Evolutionary conservation across 2,888 invertebrate species (phyloP), one percentile per base, ranked within the genome.

Genomic region (Drosophila infuscata): DNA sequence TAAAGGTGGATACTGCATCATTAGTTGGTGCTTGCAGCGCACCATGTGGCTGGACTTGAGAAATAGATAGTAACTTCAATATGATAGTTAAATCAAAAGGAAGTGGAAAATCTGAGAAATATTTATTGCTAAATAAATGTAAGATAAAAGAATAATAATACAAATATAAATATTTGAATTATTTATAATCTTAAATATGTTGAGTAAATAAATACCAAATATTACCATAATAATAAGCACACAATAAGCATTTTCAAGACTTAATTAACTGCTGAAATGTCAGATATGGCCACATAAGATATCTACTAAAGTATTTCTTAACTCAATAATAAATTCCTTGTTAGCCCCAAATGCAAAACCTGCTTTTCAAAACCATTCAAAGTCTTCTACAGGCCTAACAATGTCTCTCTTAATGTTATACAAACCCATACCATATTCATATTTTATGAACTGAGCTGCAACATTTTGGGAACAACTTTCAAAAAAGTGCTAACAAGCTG

Each of bases 1-100:
- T 76, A 81, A 76, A 78, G 86, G 74, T 84, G 84, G 83, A 82
- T 82, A 78, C 79, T 68, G 82, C 71, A 65, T 65, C 71, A 78
- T 74, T 79, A 77, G 70, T 72, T 78, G 35, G 32, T 33, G 70
- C 72, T 74, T 32, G 35, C 32, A 72, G 72, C 72, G 36, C 32
- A 36, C 32, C 60, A 56, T 56, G 60, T 70, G 59, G 41, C 66
- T 11, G 59, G 52, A 57, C 68, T 30, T 41, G 49, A 38, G 20
- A 60, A 52, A 66, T 63, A 46, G 8, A 61, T 70, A 46, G 59
- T 52, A 35, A 32, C 25, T 63, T 59, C 43, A 49, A 70, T 56
- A 59, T 63, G 51, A 59, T 62, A 70, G 64, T 57, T 71, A 36
- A 57, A 35, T 41, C 41, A 20, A 41, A 41, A 43, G 36, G 32